Conservation (phyloP, 2,797 vertebrate genomes). For the Phataginus tetradactyla region DNA sequence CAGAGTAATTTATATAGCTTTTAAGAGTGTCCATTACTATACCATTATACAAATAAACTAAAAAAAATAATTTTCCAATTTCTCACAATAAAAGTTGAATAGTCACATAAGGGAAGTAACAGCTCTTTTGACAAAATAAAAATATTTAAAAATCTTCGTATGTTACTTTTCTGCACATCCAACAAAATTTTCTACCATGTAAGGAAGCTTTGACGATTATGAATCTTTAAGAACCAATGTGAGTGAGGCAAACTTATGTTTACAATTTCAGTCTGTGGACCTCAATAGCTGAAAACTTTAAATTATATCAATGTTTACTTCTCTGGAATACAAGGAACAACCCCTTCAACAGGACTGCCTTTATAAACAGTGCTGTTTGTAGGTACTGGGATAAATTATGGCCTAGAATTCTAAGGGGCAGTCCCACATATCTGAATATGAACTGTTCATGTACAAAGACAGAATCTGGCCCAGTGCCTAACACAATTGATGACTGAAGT, state of each 20-base stretch:
- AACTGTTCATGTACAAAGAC: conserved; percentile 9
- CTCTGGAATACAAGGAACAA: conserved; percentile 58
- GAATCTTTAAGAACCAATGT: conserved; percentile 45
- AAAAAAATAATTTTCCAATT: neutral
- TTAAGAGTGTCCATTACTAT: neutral
- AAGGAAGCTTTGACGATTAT: conserved; percentile 27
- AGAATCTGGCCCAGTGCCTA: conserved; percentile 47
- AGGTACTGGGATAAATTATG: conserved; percentile 42
- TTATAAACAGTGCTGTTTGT: conserved; percentile 57
- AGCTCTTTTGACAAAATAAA: neutral
- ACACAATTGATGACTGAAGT: conserved; percentile 54
- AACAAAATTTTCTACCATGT: conserved; percentile 50
- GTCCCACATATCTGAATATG: neutral
- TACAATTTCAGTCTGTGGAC: conserved; percentile 62
- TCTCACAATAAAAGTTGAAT: conserved; percentile 24
- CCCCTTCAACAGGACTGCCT: conserved; percentile 37
- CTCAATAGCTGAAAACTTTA: conserved; percentile 57
- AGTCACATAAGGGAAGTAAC: neutral
- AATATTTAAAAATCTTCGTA: conserved; percentile 38
- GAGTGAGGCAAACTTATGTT: conserved; percentile 56
- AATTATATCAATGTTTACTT: conserved; percentile 70
- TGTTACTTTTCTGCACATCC: neutral
- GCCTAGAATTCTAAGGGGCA: conserved; percentile 11
- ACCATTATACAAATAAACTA: neutral
- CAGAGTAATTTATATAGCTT: neutral